Conservation (phyloP, 2,113 vertebrate species). For the Furnarius figulus region DNA sequence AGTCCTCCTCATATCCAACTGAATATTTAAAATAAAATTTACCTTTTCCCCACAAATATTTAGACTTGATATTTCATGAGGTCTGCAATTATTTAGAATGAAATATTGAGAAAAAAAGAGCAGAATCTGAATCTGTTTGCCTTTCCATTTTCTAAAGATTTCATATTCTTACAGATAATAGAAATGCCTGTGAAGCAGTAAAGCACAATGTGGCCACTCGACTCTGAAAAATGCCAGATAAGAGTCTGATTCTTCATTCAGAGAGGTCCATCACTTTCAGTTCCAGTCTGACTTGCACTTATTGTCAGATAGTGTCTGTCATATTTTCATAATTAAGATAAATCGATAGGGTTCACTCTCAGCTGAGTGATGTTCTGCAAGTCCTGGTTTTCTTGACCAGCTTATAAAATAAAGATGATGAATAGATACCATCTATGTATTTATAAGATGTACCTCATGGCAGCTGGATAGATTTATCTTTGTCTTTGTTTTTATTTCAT, state of each 20-base stretch:
- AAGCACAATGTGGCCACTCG: neutral
- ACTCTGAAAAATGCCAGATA: neutral
- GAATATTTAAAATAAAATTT: neutral
- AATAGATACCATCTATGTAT: neutral
- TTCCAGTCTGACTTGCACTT: neutral
- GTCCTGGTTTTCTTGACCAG: slow-evolving; percentile 10
- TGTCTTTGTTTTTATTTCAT: slow-evolving; percentile 25
- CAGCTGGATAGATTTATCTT: slow-evolving; percentile 4
- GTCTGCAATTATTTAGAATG: neutral
- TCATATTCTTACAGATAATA: neutral
- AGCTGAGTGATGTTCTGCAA: slow-evolving; percentile 16
- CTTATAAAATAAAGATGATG: slow-evolving; percentile 51
- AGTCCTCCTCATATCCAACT: neutral
- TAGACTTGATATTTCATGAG: neutral
- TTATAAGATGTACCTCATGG: neutral
- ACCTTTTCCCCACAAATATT: neutral
- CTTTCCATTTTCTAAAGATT: neutral
- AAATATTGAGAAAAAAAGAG: neutral
- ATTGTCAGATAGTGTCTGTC: slow-evolving; percentile 35
- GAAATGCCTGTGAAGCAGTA: neutral
- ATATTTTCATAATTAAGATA: slow-evolving; percentile 54
- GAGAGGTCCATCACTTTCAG: neutral
- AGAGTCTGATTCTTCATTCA: neutral
- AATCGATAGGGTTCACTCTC: slow-evolving; percentile 15
- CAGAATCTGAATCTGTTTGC: neutral